These are phyloP conservation scores for Cebus imitator DNA, from an alignment of 2,113 vertebrate genomes.

Conservation along the genomic window DNA sequence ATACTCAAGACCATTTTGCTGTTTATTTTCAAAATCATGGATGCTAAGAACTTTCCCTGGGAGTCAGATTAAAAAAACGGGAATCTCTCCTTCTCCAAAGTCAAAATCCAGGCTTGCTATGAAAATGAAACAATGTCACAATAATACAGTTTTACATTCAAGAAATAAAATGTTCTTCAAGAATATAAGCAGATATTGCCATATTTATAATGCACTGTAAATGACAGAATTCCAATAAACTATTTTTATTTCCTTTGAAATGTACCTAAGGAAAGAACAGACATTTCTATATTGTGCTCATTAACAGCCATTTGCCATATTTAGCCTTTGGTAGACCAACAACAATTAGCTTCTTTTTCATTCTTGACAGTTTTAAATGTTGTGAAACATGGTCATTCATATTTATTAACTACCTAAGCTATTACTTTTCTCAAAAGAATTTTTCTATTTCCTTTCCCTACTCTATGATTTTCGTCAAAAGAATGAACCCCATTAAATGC, in stretches of 20 bases:
- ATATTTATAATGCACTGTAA: background rate
- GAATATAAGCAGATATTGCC: background rate
- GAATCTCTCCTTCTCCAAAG: background rate
- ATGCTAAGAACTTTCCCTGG: background rate
- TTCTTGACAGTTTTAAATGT: conserved; percentile 47
- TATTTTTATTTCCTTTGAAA: conserved; percentile 22
- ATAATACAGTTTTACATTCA: background rate
- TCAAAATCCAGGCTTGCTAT: background rate
- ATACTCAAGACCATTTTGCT: background rate
- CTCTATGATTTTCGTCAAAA: conserved; percentile 47
- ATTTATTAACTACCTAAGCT: conserved; percentile 36
- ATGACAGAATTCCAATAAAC: conserved; percentile 26
- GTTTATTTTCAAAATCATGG: background rate
- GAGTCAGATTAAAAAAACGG: background rate
- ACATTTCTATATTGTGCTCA: background rate
- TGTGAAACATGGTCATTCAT: conserved; percentile 34
- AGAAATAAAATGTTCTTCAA: conserved; percentile 30
- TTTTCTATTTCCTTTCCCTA: conserved; percentile 27
- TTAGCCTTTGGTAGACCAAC: background rate
- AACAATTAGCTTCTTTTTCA: conserved; percentile 10
- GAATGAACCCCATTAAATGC: conserved; percentile 56
- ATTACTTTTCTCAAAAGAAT: conserved; percentile 39
- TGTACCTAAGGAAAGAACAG: background rate
- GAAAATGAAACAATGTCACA: background rate
- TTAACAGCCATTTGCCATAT: background rate